Evolutionary conservation across 2,113 vertebrate genomes (phyloP).

Genomic region (Physeter macrocephalus): DNA sequence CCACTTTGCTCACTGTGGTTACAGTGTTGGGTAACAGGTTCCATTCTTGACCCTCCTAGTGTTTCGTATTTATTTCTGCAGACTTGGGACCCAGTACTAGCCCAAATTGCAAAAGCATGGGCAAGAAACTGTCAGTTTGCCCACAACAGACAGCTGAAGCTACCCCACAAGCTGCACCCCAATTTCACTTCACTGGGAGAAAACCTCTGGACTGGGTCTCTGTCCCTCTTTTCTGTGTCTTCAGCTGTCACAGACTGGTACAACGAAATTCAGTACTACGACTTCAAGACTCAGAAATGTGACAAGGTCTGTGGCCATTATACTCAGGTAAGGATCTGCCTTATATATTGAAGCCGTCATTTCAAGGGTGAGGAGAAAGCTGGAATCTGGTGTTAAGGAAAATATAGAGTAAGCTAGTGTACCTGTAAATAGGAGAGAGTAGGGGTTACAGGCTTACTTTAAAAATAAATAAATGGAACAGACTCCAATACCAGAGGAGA

Average conservation of each 20-base stretch:
- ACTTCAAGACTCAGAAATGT: constrained; percentile 65
- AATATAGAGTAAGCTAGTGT: not conserved
- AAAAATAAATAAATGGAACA: not conserved
- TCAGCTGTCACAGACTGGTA: constrained; percentile 70
- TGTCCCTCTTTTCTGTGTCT: constrained; percentile 64
- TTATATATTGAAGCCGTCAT: not conserved
- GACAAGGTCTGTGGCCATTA: constrained; percentile 75
- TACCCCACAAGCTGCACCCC: constrained; percentile 59
- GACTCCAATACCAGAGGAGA: not conserved
- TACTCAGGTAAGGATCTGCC: constrained; percentile 74
- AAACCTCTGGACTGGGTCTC: constrained; percentile 80
- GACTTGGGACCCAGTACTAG: constrained; percentile 80
- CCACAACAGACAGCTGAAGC: constrained; percentile 68
- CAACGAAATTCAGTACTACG: constrained; percentile 68
- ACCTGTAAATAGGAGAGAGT: not conserved
- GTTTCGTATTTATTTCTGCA: constrained; percentile 52
- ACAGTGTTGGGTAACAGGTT: not conserved
- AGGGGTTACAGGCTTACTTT: not conserved
- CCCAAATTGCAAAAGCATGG: constrained; percentile 76
- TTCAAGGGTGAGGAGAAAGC: not conserved
- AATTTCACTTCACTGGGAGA: constrained; percentile 77
- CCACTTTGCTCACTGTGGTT: not conserved
- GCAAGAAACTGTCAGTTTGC: constrained; percentile 73
- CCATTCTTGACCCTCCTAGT: not conserved
- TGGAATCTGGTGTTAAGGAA: not conserved